These are phyloP conservation scores for Drosophila peninsularis DNA, from an alignment of 2,888 invertebrate species.

Conservation along the genomic window DNA sequence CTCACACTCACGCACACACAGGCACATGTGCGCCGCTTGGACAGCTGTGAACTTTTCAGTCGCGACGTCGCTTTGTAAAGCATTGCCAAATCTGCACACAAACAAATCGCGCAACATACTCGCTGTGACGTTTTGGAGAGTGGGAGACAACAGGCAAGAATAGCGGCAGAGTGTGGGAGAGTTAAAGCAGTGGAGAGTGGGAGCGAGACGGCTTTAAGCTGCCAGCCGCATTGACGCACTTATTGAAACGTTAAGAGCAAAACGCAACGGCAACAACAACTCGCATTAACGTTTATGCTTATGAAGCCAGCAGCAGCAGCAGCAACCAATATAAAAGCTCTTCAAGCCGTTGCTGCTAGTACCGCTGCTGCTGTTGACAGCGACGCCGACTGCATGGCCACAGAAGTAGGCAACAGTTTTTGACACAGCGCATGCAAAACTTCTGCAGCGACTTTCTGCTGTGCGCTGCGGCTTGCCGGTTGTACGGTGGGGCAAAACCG, in stretches of 20 bases:
- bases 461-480: constrained; percentile 20
- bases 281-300: constrained; percentile 40
- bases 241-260: constrained; percentile 63
- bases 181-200: background rate
- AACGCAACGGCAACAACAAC: constrained; percentile 16
- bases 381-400: constrained; percentile 29
- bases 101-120: constrained; percentile 65
- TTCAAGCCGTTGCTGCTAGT: constrained; percentile 10
- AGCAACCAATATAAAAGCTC: constrained; percentile 30
- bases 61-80: constrained; percentile 32
- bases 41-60: constrained; percentile 27
- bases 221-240: constrained; percentile 59
- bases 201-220: constrained; percentile 50
- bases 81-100: constrained; percentile 57
- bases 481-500: constrained; percentile 13
- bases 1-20: constrained; percentile 9
- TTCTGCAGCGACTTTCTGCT: constrained; percentile 38
- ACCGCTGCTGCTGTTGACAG: constrained; percentile 35
- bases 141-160: constrained; percentile 12
- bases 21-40: constrained; percentile 14
- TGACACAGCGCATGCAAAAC: constrained; percentile 26
- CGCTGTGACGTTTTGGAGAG: constrained; percentile 35
- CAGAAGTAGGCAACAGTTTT: constrained; percentile 59
- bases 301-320: constrained; percentile 31
- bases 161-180: background rate